Conservation (phyloP, 2,113 vertebrate genomes). For the Acanthochromis polyacanthus region DNA sequence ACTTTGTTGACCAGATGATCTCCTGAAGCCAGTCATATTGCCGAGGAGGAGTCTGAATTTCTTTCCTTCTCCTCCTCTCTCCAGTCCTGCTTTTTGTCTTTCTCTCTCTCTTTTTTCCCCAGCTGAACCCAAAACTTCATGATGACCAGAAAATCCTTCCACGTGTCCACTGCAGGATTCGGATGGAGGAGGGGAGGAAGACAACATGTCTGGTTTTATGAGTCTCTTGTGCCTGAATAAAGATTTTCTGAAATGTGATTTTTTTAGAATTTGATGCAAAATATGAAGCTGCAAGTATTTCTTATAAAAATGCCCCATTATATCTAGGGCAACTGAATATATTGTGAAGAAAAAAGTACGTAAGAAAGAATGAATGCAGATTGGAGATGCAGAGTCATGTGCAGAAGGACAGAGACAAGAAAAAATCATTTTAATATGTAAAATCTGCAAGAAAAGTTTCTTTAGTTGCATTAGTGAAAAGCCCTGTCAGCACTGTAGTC, state of each 20-base stretch:
- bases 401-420: neutral
- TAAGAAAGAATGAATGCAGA: neutral
- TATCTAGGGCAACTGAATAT: too few species aligned
- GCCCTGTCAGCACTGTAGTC: too few species aligned
- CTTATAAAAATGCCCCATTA: too few species aligned
- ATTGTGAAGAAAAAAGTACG: too few species aligned
- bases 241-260: conserved; percentile 5
- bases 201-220: conserved; percentile 33
- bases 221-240: conserved; percentile 11
- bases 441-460: neutral
- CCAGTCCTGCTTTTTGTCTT: conserved; percentile 27
- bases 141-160: conserved; percentile 78
- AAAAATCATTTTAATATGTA: neutral
- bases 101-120: conserved; percentile 19
- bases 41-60: conserved; percentile 67
- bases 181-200: conserved; percentile 64
- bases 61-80: conserved; percentile 57
- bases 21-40: conserved; percentile 69
- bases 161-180: conserved; percentile 77
- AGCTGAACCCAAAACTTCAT: conserved; percentile 58
- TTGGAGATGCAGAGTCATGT: neutral
- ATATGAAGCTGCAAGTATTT: too few species aligned
- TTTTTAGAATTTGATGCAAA: neutral
- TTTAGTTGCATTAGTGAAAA: too few species aligned
- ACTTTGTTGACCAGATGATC: conserved; percentile 64